A percentile compares a stretch with the other conserved stretches of the same genome.
phyloP scores from a whole-genome alignment of 2,113 vertebrate genomes.

The Daphoenositta chrysoptera region DNA sequence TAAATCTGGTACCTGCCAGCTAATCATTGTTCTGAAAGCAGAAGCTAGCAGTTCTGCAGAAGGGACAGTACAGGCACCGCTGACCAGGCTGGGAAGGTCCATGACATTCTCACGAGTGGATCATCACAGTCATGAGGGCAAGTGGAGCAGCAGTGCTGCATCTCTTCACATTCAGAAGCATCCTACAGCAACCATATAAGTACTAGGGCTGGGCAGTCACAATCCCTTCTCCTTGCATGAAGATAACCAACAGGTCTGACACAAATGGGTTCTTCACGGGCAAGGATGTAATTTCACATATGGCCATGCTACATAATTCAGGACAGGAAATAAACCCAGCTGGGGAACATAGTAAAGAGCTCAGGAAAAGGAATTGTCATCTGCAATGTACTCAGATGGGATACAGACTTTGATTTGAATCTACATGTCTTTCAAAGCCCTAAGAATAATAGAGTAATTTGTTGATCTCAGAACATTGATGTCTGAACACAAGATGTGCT shows the following conservation, averaged over 20 bases:
- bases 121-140: neutral
- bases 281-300: neutral
- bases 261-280: neutral
- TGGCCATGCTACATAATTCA: neutral
- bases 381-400: neutral
- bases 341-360: neutral
- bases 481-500: neutral
- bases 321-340: neutral
- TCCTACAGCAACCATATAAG: neutral
- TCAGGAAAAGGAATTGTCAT: neutral
- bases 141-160: neutral
- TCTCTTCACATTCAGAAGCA: neutral
- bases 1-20: neutral
- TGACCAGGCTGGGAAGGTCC: neutral
- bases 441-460: neutral
- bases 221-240: neutral
- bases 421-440: neutral
- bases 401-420: neutral
- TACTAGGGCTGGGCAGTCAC: neutral
- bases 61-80: neutral
- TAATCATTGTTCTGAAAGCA: neutral
- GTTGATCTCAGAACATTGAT: neutral
- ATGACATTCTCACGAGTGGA: neutral
- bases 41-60: neutral
- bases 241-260: neutral